phyloP scores from a whole-genome alignment of 2,888 invertebrate genomes.

The Drosophila suboccidentalis region DNA sequence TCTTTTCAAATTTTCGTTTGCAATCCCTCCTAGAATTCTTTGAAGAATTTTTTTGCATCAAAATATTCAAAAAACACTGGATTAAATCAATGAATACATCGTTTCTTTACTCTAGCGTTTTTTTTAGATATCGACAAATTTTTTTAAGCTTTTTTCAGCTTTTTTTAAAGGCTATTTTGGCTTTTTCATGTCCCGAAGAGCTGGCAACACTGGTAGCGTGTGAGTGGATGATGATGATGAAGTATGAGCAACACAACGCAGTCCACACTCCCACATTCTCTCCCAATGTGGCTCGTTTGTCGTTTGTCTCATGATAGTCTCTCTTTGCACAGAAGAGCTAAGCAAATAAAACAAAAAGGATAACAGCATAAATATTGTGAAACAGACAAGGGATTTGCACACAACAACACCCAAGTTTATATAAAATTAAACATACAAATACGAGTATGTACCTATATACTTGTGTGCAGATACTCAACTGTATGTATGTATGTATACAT shows the following conservation, averaged over 20 bases:
- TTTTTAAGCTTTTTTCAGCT: no score
- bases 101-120: no score
- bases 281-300: conserved; percentile 20
- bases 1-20: no score
- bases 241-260: conserved; percentile 41
- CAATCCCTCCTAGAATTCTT: no score
- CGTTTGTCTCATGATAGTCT: conserved; percentile 68
- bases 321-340: conserved; percentile 80
- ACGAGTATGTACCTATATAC: conserved; percentile 16
- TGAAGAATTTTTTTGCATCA: no score
- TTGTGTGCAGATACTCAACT: conserved; percentile 25
- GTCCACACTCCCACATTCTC: conserved; percentile 14
- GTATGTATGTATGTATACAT: conserved; percentile 5
- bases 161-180: no score
- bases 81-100: no score
- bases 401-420: conserved; percentile 28
- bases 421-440: conserved; percentile 28
- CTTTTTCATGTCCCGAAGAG: no score
- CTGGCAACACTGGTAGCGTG: no score
- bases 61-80: no score
- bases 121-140: no score
- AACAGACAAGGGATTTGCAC: conserved; percentile 49
- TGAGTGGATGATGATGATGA: conserved; percentile 52
- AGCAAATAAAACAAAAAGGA: conserved; percentile 82
- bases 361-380: conserved; percentile 77